Evolutionary conservation across 2,888 invertebrate species (phyloP).

Genomic region (Melanostoma mellinum): DNA sequence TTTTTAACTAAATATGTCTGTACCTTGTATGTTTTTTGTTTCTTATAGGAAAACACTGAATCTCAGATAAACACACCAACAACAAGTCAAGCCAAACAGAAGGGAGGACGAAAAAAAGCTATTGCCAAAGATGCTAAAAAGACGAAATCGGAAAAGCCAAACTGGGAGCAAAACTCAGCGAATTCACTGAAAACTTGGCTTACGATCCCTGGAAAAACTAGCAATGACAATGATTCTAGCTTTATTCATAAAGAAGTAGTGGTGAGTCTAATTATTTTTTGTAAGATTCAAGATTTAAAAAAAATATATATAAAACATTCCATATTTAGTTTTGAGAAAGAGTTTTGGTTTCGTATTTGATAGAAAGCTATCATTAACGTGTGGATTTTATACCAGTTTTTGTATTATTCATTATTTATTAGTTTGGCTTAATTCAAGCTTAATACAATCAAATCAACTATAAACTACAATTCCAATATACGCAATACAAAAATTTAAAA

Average conservation of each 20-base stretch:
- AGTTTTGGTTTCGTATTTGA: no score
- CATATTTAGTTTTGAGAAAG: no score
- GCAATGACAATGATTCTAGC: not conserved
- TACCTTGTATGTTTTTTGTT: not conserved
- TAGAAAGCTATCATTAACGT: no score
- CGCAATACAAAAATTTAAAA: no score
- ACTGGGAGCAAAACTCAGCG: conserved; percentile 49
- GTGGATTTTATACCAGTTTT: no score
- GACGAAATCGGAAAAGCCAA: conserved; percentile 11
- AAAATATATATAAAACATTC: no score
- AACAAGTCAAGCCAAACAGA: not conserved
- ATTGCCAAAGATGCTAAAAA: conserved; percentile 11
- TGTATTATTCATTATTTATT: no score
- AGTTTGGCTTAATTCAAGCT: no score
- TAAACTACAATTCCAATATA: no score
- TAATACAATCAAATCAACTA: no score
- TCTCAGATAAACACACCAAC: not conserved
- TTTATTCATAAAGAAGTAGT: not conserved
- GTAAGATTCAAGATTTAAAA: no score
- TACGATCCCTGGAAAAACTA: not conserved
- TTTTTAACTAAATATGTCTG: no score
- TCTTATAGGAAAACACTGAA: conserved; percentile 29
- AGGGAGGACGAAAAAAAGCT: conserved; percentile 27
- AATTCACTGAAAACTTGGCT: conserved; percentile 52
- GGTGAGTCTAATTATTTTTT: not conserved